These are phyloP conservation scores for Telmatherina bonti DNA, from an alignment of 2,797 vertebrate genomes.

Conservation along the genomic window DNA sequence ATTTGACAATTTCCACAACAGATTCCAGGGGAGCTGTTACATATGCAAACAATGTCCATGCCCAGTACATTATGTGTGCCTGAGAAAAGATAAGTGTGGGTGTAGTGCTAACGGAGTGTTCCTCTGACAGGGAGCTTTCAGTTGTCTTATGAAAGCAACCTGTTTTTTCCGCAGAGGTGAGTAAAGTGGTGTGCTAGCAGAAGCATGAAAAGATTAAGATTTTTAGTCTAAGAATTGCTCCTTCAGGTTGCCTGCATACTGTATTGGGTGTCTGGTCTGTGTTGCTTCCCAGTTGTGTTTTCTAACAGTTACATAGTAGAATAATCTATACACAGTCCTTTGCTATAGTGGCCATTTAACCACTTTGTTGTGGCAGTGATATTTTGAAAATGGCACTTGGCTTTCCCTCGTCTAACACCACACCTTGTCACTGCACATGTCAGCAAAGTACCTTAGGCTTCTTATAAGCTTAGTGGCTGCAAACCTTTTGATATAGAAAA, in stretches of 20 bases:
- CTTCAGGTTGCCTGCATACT: conserved; percentile 8
- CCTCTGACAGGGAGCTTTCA: conserved; percentile 53
- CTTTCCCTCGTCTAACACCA: conserved; percentile 44
- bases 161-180: conserved; percentile 40
- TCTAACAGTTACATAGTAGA: conserved; percentile 3
- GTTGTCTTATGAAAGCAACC: conserved; percentile 52
- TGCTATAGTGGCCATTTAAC: conserved; percentile 19
- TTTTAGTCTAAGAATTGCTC: conserved; percentile 37
- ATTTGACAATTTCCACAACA: conserved; percentile 48
- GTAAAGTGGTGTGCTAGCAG: conserved; percentile 31
- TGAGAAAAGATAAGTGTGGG: conserved; percentile 59
- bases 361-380: conserved; percentile 25
- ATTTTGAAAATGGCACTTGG: conserved; percentile 49
- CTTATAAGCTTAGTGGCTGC: conserved; percentile 42
- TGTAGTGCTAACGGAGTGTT: conserved; percentile 63
- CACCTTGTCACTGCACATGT: conserved; percentile 57
- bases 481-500: conserved; percentile 47
- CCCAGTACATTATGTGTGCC: conserved; percentile 49
- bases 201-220: conserved; percentile 33
- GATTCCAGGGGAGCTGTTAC: conserved; percentile 36
- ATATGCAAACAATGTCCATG: conserved; percentile 63
- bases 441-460: conserved; percentile 47
- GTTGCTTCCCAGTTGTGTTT: not conserved
- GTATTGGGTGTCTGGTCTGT: conserved; percentile 6
- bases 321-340: conserved; percentile 29